Conservation (phyloP, 2,113 vertebrate genomes). For the Clarias macrocephalus region DNA sequence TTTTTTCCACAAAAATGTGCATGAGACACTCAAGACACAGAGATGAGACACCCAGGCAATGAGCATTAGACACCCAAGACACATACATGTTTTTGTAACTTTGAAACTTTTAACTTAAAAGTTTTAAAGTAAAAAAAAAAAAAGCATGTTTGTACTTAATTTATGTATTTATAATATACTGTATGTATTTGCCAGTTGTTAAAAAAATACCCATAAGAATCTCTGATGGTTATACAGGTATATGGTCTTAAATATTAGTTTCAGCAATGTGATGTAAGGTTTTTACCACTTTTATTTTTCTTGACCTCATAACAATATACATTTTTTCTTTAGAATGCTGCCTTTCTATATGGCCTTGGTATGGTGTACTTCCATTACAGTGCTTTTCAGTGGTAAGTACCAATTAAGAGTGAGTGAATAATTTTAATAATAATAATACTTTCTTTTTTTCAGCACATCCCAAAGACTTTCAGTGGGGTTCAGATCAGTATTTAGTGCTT, state of each 20-base stretch:
- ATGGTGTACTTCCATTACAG: conserved; percentile 99
- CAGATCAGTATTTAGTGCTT: no score
- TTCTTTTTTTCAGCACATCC: no score
- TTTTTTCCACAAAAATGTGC: background rate
- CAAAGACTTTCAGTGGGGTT: no score
- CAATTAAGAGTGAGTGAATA: background rate
- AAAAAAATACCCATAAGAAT: background rate
- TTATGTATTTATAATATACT: background rate
- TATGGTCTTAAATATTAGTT: background rate
- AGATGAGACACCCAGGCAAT: background rate
- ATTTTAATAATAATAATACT: background rate
- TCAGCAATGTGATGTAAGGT: background rate
- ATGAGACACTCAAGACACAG: background rate
- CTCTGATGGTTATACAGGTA: background rate
- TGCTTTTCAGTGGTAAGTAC: conserved; percentile 98
- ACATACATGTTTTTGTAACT: no score
- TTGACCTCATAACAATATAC: background rate
- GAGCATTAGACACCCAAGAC: no score
- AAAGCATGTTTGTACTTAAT: background rate
- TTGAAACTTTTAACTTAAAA: background rate
- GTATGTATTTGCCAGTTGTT: background rate
- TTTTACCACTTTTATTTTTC: background rate
- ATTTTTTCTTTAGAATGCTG: conserved; percentile 85
- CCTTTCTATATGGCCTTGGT: conserved; percentile 98
- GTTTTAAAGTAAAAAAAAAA: background rate